phyloP scores from a whole-genome alignment of 2,113 vertebrate genomes.

The Atractosteus spatula region DNA sequence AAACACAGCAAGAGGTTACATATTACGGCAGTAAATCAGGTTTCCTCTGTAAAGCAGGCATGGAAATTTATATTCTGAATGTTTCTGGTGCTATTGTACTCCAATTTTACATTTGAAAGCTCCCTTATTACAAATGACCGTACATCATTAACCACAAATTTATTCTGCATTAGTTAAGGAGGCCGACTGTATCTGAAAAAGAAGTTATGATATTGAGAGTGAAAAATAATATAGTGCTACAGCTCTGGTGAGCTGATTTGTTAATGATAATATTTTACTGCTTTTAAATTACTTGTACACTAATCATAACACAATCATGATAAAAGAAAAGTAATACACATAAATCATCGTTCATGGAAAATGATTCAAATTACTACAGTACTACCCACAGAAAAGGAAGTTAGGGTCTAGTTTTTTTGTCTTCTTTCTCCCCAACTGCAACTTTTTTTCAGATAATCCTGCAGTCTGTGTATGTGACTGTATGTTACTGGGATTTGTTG shows the following conservation, averaged over 20 bases:
- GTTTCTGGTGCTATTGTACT: slow-evolving; percentile 37
- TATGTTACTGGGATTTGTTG: no score
- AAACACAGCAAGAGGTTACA: not conserved
- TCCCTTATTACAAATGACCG: slow-evolving; percentile 29
- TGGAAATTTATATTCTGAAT: slow-evolving; percentile 48
- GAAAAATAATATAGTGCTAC: not conserved
- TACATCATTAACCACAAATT: slow-evolving; percentile 38
- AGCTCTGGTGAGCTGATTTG: no score
- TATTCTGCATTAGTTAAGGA: not conserved
- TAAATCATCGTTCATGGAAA: no score
- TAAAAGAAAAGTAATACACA: no score
- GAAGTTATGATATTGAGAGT: not conserved
- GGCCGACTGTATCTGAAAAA: not conserved
- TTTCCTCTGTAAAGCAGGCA: slow-evolving; percentile 21
- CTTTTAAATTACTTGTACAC: slow-evolving; percentile 21
- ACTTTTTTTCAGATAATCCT: no score
- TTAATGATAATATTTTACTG: not conserved
- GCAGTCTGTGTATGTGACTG: no score
- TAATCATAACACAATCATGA: not conserved
- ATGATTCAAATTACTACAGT: no score
- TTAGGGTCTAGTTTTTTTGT: no score
- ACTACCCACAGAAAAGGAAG: no score
- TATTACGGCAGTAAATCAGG: slow-evolving; percentile 11
- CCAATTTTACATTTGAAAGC: slow-evolving; percentile 44
- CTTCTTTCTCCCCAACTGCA: no score